Base-by-base conservation (phyloP, 2,797 vertebrate species). In the Coregonus sp. region DNA sequence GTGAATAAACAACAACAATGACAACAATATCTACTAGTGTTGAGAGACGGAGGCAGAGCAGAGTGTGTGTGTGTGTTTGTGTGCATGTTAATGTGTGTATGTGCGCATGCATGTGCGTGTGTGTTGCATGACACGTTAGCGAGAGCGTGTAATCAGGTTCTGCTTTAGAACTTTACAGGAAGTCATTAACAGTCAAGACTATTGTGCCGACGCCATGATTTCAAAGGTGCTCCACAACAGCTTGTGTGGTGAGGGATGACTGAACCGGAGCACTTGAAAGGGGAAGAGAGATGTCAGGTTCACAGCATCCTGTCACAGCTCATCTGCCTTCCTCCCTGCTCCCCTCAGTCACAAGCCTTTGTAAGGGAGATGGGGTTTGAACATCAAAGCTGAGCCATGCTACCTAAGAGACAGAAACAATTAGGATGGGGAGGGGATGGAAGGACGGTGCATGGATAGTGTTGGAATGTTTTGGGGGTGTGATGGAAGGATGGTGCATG, bases 201-300 rank as follows among this genome's bases (percentile, higher is more conserved):
- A 94, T 94, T 95, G 94, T 95, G 93, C 91, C 92, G 92, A 91
- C 90, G 85, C 88, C 89, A 81, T 90, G 91, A 94, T 95, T 95
- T 94, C 93, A 95, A 94, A 95, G 94, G 93, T 93, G 94, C 92
- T 94, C 91, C 90, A 91, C 93, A 94, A 93, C 94, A 95, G 94
- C 94, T 94, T 95, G 93, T 94, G 91, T 90, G 90, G 91, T 83
- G 76, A 92, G 89, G 92, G 90, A 92, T 94, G 93, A 95, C 94
- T 95, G 95, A 95, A 94, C 94, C 90, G 81, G 91, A 93, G 91
- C 91, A 94, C 94, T 94, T 94, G 94, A 95, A 94, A 95, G 94
- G 88, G 91, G 91, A 89, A 94, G 93, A 94, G 92, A 94, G 93
- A 94, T 86, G 92, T 94, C 92, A 92, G 92, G 94, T 95, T 94